Conservation (phyloP, 2,888 invertebrate species). For the Amiota minor region DNA sequence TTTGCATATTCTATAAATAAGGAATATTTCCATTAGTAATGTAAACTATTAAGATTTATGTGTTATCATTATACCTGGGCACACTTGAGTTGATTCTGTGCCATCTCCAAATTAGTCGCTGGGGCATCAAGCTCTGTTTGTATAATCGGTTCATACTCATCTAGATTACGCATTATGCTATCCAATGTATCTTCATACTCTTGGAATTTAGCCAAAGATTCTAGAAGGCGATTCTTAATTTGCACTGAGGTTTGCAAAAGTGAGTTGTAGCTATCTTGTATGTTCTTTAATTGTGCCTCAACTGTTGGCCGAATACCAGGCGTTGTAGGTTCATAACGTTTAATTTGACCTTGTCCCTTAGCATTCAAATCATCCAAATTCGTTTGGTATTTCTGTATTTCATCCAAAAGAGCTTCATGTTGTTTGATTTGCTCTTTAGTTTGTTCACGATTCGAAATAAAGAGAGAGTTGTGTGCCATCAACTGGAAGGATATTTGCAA, state of each 20-base stretch:
- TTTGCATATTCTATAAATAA: slow-evolving; percentile 78
- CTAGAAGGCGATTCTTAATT: slow-evolving; percentile 89
- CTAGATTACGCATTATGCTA: slow-evolving; percentile 87
- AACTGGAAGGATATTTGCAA: slow-evolving; percentile 94
- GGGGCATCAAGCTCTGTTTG: slow-evolving; percentile 82
- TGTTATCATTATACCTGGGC: slow-evolving; percentile 75
- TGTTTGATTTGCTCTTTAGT: slow-evolving; percentile 93
- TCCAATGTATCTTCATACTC: slow-evolving; percentile 93
- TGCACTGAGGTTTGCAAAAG: slow-evolving; percentile 90
- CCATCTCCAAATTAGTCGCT: slow-evolving; percentile 82
- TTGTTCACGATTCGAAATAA: slow-evolving; percentile 92
- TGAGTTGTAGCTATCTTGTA: slow-evolving; percentile 94
- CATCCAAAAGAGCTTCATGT: slow-evolving; percentile 83
- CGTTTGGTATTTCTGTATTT: slow-evolving; percentile 87
- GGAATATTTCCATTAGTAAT: background rate
- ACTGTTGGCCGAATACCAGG: slow-evolving; percentile 85
- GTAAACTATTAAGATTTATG: background rate
- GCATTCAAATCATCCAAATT: slow-evolving; percentile 87
- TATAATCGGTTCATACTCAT: slow-evolving; percentile 85
- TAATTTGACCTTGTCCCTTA: slow-evolving; percentile 89
- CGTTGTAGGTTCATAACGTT: slow-evolving; percentile 82
- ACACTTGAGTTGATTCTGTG: slow-evolving; percentile 82
- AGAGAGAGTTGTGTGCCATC: slow-evolving; percentile 95
- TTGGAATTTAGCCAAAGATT: slow-evolving; percentile 92
- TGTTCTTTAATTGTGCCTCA: slow-evolving; percentile 89